Evolutionary conservation across 1,140 invertebrate genomes (phyloP), one percentile per base, ranked within the genome.

Genomic region (Leptinotarsa defecta): DNA sequence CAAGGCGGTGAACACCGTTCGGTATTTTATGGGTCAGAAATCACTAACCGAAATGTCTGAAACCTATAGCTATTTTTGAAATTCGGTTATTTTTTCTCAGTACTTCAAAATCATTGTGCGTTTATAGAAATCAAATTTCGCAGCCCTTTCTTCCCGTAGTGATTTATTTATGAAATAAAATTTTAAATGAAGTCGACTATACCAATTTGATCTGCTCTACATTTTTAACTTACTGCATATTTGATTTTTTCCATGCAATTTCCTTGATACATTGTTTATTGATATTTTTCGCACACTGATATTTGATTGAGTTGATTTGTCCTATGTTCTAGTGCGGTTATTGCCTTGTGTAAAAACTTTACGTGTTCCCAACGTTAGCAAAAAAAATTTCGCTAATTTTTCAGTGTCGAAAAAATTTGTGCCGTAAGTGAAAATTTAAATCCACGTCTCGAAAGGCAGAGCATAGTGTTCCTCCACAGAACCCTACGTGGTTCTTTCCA

Each of bases 161-260:
- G n/a, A n/a, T n/a, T n/a, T n/a, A n/a, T n/a, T n/a, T n/a, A n/a
- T n/a, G n/a, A n/a, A n/a, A n/a, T n/a, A n/a, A 13, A 57, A 57
- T 52, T 52, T 52, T 52, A 52, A 52, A 52, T 52, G 17, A 52
- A 52, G 49, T 52, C 49, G 49, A 57, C 49, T 57, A 57, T 57
- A 57, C 49, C 6, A 4, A 4, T 57, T n/a, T 57, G 49, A 17
- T 57, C 1, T 57, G 4, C 1, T 13, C 0, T 57, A 57, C 49
- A 57, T n/a, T 57, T 5, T 57, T 17, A 15, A 57, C 17, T 57
- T 57, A n/a, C 1, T 1, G 15, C 49, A 57, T 57, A n/a, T 57
- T n/a, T 57, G 49, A 57, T 57, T 15, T 15, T n/a, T 57, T 52
- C 15, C 52, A 57, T 57, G n/a, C n/a, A 57, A 34, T 34, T 34